Conservation (phyloP, 2,888 invertebrate species). For the Pyrrhosoma nymphula region DNA sequence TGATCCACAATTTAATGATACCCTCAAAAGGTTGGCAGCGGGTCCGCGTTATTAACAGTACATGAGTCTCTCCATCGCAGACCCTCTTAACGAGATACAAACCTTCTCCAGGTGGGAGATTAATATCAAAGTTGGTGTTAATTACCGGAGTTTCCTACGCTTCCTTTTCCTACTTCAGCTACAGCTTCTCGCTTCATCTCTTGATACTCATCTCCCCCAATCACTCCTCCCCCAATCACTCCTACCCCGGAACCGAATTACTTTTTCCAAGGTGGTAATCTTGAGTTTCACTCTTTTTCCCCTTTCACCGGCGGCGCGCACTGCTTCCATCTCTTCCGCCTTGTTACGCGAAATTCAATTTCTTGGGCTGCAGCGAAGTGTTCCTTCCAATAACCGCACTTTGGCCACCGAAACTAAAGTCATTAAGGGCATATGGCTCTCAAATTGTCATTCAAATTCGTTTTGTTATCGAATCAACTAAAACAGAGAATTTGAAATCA, state of each 20-base stretch:
- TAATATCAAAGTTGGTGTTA: constrained; percentile 20
- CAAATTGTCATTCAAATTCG: not conserved
- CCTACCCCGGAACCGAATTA: no score
- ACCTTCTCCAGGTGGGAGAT: constrained; percentile 20
- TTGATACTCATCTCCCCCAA: no score
- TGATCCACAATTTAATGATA: not conserved
- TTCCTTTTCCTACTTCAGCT: not conserved
- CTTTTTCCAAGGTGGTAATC: not conserved
- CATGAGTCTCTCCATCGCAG: not conserved
- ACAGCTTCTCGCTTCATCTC: no score
- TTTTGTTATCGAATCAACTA: not conserved
- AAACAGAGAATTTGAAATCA: not conserved
- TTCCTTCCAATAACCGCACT: not conserved
- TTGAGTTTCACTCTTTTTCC: not conserved
- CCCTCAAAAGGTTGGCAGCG: not conserved
- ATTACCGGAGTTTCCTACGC: not conserved
- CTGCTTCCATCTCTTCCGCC: not conserved
- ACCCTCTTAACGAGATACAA: constrained; percentile 23
- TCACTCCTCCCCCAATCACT: no score
- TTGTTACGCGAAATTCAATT: not conserved
- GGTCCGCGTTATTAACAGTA: not conserved
- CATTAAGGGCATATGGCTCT: not conserved
- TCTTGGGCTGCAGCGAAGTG: not conserved
- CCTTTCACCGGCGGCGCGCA: not conserved
- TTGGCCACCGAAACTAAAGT: not conserved